A percentile compares a stretch with the other conserved stretches of the same genome.
Conservation (phyloP, 2,797 vertebrate species). For the Pseudomugil tenellus region DNA sequence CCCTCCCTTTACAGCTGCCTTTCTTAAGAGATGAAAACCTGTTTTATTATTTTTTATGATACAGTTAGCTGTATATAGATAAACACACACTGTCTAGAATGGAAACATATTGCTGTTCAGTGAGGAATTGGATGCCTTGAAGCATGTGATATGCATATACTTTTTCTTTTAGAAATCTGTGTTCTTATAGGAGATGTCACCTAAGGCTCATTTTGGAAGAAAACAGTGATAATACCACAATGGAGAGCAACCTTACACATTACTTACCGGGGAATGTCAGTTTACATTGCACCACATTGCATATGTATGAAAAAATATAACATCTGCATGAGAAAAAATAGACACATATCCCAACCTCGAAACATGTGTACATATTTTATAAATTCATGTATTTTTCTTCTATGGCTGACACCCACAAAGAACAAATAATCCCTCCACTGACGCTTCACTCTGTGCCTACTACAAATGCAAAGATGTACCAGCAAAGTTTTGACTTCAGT, state of each 20-base stretch:
- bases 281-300: not conserved
- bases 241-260: slow-evolving; percentile 20
- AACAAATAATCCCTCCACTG: slow-evolving; percentile 12
- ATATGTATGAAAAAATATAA: not conserved
- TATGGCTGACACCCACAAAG: not conserved
- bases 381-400: slow-evolving; percentile 14
- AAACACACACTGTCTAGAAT: too few relatives aligned
- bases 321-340: slow-evolving; percentile 23
- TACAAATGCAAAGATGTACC: slow-evolving; percentile 18
- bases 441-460: not conserved
- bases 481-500: slow-evolving; percentile 23
- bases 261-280: slow-evolving; percentile 18
- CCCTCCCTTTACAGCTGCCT: slow-evolving; percentile 5
- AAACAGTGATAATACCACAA: slow-evolving; percentile 9
- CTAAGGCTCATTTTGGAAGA: slow-evolving; percentile 42
- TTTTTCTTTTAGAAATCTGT: slow-evolving; percentile 8
- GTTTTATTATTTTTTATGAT: slow-evolving; percentile 11
- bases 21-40: slow-evolving; percentile 16
- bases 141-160: not conserved
- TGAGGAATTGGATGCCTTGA: not conserved
- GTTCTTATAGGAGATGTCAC: slow-evolving; percentile 44
- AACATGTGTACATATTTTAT: not conserved
- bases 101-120: not conserved
- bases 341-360: not conserved
- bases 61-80: not conserved